Evolutionary conservation across 2,797 vertebrate genomes (phyloP).

Genomic region (Xerus rutilus): DNA sequence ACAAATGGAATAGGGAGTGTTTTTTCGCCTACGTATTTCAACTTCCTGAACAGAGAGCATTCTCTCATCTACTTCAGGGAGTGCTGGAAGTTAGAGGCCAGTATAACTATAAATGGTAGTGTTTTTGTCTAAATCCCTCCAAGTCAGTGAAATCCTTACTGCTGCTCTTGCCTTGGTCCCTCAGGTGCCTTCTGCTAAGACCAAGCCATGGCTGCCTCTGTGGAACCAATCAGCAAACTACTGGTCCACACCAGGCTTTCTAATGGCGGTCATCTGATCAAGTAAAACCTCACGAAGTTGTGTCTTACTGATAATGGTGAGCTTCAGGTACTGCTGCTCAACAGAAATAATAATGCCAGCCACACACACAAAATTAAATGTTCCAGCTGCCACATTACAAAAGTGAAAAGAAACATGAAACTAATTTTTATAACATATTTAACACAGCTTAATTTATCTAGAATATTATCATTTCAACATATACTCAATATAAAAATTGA

Average conservation of each 20-base stretch:
- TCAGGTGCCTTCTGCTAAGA: neutral
- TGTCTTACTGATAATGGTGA: neutral
- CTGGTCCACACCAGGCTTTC: neutral
- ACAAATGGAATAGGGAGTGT: neutral
- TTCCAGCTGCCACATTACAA: neutral
- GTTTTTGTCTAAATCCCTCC: conserved; percentile 62
- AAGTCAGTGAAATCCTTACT: neutral
- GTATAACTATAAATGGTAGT: conserved; percentile 81
- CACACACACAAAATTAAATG: neutral
- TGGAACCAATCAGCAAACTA: neutral
- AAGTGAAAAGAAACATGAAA: conserved; percentile 7
- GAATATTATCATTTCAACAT: neutral
- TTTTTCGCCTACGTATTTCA: conserved; percentile 62
- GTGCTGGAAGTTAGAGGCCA: conserved; percentile 44
- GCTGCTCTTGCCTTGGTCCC: neutral
- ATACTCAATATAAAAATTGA: neutral
- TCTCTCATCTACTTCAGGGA: conserved; percentile 63
- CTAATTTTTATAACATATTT: neutral
- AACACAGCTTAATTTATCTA: neutral
- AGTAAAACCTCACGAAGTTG: neutral
- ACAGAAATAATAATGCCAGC: neutral
- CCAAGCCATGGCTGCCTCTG: neutral
- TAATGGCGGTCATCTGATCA: neutral
- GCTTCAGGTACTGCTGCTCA: neutral
- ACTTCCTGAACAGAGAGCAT: conserved; percentile 69